Percentiles rank a stretch among this genome's conserved stretches.
Conservation (phyloP, 2,113 vertebrate genomes). For the Paradoxurus hermaphroditus region DNA sequence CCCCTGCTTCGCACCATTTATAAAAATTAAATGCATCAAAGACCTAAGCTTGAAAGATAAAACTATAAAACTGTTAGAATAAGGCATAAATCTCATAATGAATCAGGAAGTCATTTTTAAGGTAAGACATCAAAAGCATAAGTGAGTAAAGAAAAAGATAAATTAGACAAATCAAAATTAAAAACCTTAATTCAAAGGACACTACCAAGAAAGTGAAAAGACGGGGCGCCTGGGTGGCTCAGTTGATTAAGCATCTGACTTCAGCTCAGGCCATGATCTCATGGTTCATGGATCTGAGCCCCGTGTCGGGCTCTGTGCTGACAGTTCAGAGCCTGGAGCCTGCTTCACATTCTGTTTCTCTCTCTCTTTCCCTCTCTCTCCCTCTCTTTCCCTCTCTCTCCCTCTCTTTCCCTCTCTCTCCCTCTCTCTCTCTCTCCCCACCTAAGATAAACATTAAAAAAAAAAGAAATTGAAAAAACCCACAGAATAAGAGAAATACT, state of each 20-base stretch:
- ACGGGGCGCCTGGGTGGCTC: neutral
- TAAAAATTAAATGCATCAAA: neutral
- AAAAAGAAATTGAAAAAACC: neutral
- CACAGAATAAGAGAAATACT: neutral
- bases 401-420: no score
- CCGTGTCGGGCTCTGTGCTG: no score
- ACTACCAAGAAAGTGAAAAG: neutral
- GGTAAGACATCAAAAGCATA: neutral
- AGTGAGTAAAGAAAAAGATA: neutral
- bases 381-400: no score
- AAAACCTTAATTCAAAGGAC: neutral
- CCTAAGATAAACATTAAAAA: no score
- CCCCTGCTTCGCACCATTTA: neutral
- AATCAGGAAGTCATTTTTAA: neutral
- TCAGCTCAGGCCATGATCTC: no score
- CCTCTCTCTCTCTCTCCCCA: no score
- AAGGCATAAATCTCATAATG: neutral
- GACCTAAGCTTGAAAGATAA: neutral
- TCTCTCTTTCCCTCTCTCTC: no score
- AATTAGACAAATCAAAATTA: neutral
- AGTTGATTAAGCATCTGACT: no score
- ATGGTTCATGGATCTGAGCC: no score
- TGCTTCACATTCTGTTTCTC: no score
- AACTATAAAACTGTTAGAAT: neutral
- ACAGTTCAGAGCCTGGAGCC: no score